Conservation (phyloP, 2,888 invertebrate species). For the Halictus quadricinctus region DNA sequence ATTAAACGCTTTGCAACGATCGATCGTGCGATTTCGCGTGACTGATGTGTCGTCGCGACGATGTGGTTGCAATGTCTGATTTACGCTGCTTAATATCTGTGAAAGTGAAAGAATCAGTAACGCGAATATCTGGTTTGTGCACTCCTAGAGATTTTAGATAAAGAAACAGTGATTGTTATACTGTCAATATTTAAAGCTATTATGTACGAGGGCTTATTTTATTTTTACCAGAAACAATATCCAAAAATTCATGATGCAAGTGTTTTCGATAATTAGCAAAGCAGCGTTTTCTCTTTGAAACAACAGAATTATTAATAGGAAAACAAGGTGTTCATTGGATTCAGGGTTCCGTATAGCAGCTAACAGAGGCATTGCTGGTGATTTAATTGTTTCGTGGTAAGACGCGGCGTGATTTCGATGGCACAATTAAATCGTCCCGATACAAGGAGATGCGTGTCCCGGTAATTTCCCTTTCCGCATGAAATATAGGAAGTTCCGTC, state of each 20-base stretch:
- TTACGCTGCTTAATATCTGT: background rate
- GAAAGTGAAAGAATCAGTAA: background rate
- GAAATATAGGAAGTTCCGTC: constrained; percentile 28
- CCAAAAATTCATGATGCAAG: too few species aligned
- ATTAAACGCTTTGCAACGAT: background rate
- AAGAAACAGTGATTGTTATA: background rate
- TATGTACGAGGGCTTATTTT: background rate
- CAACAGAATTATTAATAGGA: background rate
- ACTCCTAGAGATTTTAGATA: too few species aligned
- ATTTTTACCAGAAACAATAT: too few species aligned
- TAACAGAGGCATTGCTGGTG: background rate
- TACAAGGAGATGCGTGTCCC: background rate
- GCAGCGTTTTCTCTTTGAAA: too few species aligned
- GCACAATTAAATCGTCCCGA: background rate
- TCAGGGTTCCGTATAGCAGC: background rate
- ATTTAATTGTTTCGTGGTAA: background rate
- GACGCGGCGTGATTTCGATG: background rate
- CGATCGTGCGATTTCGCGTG: background rate
- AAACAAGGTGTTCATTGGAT: background rate
- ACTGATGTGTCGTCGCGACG: background rate
- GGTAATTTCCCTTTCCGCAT: constrained; percentile 7
- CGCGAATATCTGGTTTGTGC: background rate
- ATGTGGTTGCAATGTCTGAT: background rate
- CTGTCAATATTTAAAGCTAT: background rate
- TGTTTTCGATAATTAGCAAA: too few species aligned